Percentiles rank a stretch among this genome's conserved stretches.
phyloP scores from a whole-genome alignment of 1,140 invertebrate species.

The Diorhabda sublineata region DNA sequence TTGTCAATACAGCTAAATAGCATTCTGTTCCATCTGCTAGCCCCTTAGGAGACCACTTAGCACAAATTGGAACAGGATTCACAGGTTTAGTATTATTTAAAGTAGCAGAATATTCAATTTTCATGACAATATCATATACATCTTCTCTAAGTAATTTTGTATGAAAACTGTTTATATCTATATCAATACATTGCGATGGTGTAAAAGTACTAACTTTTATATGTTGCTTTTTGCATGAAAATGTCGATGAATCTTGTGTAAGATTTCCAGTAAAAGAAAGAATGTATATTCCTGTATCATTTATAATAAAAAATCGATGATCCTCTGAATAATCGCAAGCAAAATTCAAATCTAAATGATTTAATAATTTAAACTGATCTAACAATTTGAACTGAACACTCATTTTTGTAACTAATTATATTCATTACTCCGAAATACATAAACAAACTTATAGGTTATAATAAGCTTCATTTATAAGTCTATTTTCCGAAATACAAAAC shows the following conservation, averaged over 20 bases:
- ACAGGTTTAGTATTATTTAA: conserved; percentile 19
- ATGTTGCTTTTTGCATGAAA: conserved; percentile 24
- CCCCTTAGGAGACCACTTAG: conserved; percentile 30
- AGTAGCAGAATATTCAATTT: conserved; percentile 22
- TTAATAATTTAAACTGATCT: conserved; percentile 24
- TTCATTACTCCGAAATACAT: too few species aligned
- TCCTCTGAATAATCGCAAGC: conserved; percentile 28
- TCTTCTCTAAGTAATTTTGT: conserved; percentile 25
- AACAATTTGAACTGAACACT: conserved; percentile 22
- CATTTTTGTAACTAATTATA: neutral
- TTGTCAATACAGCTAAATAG: conserved; percentile 31
- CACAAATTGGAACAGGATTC: conserved; percentile 17
- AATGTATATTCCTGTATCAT: conserved; percentile 27
- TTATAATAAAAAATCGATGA: conserved; percentile 26
- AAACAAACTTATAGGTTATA: too few species aligned
- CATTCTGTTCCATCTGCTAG: conserved; percentile 26
- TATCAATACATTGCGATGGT: conserved; percentile 24
- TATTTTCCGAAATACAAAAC: too few species aligned
- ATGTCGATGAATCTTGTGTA: conserved; percentile 14
- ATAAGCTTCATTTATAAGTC: too few species aligned
- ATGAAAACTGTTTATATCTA: conserved; percentile 32
- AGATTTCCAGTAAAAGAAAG: conserved; percentile 22
- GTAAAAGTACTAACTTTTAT: conserved; percentile 24
- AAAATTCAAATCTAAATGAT: conserved; percentile 23
- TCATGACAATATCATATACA: conserved; percentile 25